phyloP scores from a whole-genome alignment of 2,888 invertebrate species.

The Orchesellides sinensis region DNA sequence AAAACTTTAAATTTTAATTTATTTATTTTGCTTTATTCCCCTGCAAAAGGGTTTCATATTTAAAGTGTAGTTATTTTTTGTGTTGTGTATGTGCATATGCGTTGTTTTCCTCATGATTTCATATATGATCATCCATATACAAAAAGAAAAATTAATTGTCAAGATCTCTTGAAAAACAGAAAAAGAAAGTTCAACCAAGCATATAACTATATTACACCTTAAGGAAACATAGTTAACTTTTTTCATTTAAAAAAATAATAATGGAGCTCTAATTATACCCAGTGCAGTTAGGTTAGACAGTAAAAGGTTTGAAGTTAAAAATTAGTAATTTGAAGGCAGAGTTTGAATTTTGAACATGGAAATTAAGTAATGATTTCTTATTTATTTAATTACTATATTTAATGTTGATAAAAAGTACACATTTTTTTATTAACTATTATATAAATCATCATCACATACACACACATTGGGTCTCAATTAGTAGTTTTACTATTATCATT shows the following conservation, averaged over 20 bases:
- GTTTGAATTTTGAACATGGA: not conserved
- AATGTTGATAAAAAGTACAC: not conserved
- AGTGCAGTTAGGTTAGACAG: too few relatives aligned
- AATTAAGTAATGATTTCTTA: not conserved
- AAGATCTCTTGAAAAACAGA: conserved; percentile 49
- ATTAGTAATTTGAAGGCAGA: too few relatives aligned
- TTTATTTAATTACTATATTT: conserved; percentile 10
- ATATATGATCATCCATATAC: not conserved
- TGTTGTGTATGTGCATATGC: too few relatives aligned
- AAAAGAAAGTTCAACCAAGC: conserved; percentile 48
- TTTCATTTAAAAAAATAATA: not conserved
- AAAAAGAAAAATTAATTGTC: conserved; percentile 19
- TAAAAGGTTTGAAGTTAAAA: too few relatives aligned
- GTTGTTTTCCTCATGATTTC: not conserved
- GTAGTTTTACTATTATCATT: not conserved
- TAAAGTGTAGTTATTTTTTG: not conserved
- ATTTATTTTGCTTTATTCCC: not conserved
- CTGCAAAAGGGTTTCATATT: not conserved
- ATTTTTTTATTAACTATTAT: too few relatives aligned
- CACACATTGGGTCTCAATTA: conserved; percentile 49
- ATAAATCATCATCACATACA: conserved; percentile 9
- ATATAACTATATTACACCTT: not conserved
- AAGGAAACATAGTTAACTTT: not conserved
- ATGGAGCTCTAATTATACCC: not conserved
- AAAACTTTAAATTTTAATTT: not conserved